Base-by-base conservation (phyloP, 2,888 invertebrate species). In the Cheilosia scutellata region DNA sequence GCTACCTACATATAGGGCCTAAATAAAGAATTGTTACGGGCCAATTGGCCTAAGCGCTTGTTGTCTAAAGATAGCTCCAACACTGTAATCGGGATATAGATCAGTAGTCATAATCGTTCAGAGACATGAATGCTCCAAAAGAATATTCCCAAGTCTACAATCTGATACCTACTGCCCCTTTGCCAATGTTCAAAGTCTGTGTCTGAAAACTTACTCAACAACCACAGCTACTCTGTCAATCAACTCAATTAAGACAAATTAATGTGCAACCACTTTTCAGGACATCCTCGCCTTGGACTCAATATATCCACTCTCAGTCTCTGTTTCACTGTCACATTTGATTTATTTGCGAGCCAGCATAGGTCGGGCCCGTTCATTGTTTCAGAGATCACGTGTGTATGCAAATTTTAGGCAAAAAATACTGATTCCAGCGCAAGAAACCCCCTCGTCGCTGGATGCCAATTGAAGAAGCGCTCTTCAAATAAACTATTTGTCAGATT, bases 201-300 rank as follows among this genome's bases (percentile, higher is more conserved):
- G 62, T 53, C 40, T 37, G 11, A 13, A 20, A 63, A 29, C 11
- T 7, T 51, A 13, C 25, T 11, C 37, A 9, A 29, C 47, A 58
- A 47, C 55, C 62, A 16, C 40, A 51, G 70, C 27, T 47, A 31
- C 13, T 40, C 47, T 51, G 75, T 55, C 70, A 79, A 84, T 84
- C 75, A 65, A 70, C 37, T 53, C 70, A 84, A 80, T 84, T 44
- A 42, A 79, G 31, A 37, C 20, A 58, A 84, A 79, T 84, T 71
- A 71, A 75, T 80, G 40, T 84, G 70, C 62, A 74, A 16, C 58
- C 62, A 57, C 42, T 40, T 84, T 80, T 66, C 66, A 71, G 84
- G 75, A 80, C 80, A 84, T 80, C 75, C 84, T 84, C 75, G 84
- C 80, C 84, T 80, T 84, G 84, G 71, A 62, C 70, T 20, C 60